Evolutionary conservation across 2,113 vertebrate genomes (phyloP).

Genomic region (Fulmarus glacialis): DNA sequence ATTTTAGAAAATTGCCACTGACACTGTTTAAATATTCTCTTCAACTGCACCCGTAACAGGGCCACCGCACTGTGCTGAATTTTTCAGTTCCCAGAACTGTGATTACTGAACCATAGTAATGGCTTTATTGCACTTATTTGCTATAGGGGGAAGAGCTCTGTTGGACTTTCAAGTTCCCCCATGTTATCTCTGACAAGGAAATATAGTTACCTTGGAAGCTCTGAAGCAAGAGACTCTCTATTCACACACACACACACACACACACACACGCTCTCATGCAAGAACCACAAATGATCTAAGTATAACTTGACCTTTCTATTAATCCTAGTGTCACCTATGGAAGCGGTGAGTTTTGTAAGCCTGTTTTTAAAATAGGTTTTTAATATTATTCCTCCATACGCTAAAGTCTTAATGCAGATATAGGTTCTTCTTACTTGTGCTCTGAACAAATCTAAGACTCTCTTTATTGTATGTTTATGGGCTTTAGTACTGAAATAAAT

Average conservation of each 20-base stretch:
- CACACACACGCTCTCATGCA: not conserved
- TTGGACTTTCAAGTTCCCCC: not conserved
- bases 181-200: not conserved
- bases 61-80: not conserved
- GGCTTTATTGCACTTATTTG: not conserved
- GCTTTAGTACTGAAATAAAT: not conserved
- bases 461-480: not conserved
- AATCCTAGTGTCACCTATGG: not conserved
- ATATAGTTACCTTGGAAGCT: not conserved
- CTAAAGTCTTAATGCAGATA: not conserved
- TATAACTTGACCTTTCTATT: not conserved
- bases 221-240: not conserved
- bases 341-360: not conserved
- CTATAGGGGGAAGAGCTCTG: rapidly evolving
- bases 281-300: not conserved
- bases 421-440: not conserved
- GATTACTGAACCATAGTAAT: not conserved
- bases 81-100: not conserved
- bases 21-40: not conserved
- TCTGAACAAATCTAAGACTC: not conserved
- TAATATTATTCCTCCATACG: not conserved
- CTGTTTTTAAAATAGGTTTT: not conserved
- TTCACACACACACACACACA: too few relatives aligned
- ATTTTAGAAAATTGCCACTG: not conserved
- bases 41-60: not conserved